A percentile compares a stretch with the other conserved stretches of the same genome.
These are phyloP conservation scores for Ellobius talpinus DNA, from an alignment of 2,113 vertebrate genomes.

Conservation along the genomic window DNA sequence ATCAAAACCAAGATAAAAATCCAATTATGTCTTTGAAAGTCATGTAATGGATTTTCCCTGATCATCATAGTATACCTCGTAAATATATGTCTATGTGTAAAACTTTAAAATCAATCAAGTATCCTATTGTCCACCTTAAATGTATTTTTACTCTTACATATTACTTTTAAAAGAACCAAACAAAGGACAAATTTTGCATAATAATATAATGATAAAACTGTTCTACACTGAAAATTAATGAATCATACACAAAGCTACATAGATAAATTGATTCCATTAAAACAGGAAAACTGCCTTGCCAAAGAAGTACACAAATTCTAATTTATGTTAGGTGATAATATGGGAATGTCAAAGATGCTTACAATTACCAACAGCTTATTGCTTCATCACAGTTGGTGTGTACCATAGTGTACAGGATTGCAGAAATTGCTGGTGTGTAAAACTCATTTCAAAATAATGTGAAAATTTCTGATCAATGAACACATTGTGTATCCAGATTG, in stretches of 20 bases:
- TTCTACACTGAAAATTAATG: not conserved
- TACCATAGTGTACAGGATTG: rapidly evolving
- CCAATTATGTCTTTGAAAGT: not conserved
- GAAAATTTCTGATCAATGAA: not conserved
- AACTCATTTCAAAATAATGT: not conserved
- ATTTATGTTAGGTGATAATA: not conserved
- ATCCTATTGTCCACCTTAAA: not conserved
- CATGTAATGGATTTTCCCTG: no score
- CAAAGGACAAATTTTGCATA: not conserved
- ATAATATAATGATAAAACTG: not conserved
- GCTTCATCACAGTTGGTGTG: not conserved
- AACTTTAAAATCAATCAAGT: not conserved
- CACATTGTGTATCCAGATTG: not conserved
- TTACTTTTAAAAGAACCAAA: not conserved
- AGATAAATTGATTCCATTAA: not conserved
- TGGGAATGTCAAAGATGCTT: not conserved
- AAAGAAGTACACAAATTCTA: not conserved
- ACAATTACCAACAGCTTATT: not conserved
- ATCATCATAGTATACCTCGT: not conserved
- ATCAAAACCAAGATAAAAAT: not conserved
- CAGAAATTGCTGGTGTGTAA: no score
- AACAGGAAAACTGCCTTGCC: not conserved
- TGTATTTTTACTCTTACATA: no score
- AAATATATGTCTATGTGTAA: not conserved
- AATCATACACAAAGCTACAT: not conserved